Evolutionary conservation across 2,113 vertebrate genomes (phyloP), one percentile per base, ranked within the genome.

Genomic region (Tympanuchus pallidicinctus): DNA sequence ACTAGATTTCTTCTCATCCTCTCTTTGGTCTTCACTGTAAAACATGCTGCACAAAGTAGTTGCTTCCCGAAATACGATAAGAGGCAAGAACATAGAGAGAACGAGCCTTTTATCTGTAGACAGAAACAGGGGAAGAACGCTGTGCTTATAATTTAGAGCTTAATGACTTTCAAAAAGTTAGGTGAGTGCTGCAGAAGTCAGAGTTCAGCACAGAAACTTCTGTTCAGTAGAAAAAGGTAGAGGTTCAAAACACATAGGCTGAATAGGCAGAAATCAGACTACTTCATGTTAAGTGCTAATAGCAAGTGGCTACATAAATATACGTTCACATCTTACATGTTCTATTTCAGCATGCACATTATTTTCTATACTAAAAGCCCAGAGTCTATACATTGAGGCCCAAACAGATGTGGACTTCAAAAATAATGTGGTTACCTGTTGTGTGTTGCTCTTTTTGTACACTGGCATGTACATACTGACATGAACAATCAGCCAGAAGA

Each of bases 61-160:
- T 65, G 45, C 93, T 90, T 89, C 87, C 94, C 89, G 90, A 88
- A 85, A 76, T 86, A 63, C 30, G 22, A 65, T 91, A 90, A 69
- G 28, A 42, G 12, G 19, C n/a, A 94, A 87, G 48, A 75, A 88
- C 72, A 90, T 5, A 10, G 47, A 87, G 63, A 64, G 45, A 80
- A 87, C 78, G 63, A 2, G 1, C 4, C 22, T 65, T 50, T 82
- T 85, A 27, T 74, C 74, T 88, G 24, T 19, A 73, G 19, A 83
- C 13, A 88, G 40, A 54, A 64, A 6, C 22, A 76, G 27, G 61
- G 50, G 69, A 90, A 54, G 38, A 42, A 59, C 1, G 0, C 6
- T 75, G 36, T 36, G 13, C 38, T 90, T 69, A 50, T 82, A 78
- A 82, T 60, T 81, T 60, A 40, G 28, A 27, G 14, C 45, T 43